Base-by-base conservation (phyloP, 92 coral and sea anemone genomes). In the Pocillopora grandis region DNA sequence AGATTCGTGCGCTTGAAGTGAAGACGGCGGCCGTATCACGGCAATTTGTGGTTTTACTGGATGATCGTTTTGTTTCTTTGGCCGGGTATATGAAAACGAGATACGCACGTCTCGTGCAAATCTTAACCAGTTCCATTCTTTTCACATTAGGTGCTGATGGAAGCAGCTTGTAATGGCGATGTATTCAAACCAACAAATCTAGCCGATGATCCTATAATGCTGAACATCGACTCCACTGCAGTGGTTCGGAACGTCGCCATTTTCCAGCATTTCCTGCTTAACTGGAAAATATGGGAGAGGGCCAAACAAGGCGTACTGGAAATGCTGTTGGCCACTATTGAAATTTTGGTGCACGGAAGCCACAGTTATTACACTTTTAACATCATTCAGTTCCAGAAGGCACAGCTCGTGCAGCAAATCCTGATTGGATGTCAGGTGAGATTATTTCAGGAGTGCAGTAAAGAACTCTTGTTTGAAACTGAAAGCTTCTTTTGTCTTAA, bases 351-450 rank as follows among this genome's bases (percentile, higher is more conserved):
- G 3, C 98, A 92, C 78, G 92, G 91, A 0, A 92, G 96, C 73
- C 98, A 97, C 71, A 90, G 95, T n/a, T 91, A 88, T 79, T 94
- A 93, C 87, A 76, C 81, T 87, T 97, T 97, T 59, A 97, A 97
- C 81, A 93, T 97, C 68, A 74, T 80, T 58, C 99, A 97, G 90
- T 94, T 97, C 72, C 95, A 92, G 83, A 91, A 93, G 71, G 99
- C 98, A 2, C 96, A 92, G 71, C 97, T 93, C 4, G 93, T 97
- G 16, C 97, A 92, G 76, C 95, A 90, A 80, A 89, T 97, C 65
- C 89, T 97, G 37, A 95, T 97, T 94, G 98, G 99, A 17, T 97
- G 99, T 58, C 99, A 97, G 95, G 99, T 97, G 76, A 49, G 80
- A 19, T 5, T 52, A 62, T 63, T 35, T 36, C 52, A 42, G 52